Percentiles rank a stretch among this genome's conserved stretches.
phyloP scores from a whole-genome alignment of 2,797 vertebrate species.

The Acropternis orthonyx region DNA sequence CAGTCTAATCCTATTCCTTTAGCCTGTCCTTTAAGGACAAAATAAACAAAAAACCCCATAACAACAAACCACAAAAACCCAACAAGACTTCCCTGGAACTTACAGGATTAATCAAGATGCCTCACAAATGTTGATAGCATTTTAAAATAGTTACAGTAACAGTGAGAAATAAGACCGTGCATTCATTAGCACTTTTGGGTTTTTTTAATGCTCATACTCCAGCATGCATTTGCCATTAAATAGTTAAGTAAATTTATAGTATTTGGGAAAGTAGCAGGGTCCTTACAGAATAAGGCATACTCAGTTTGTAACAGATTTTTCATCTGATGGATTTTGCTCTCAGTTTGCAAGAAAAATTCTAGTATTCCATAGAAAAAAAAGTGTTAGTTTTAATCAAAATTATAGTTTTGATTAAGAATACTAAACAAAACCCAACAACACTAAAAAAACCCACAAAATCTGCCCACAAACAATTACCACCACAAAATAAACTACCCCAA shows the following conservation, averaged over 20 bases:
- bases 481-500: neutral
- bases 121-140: neutral
- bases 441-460: rapidly evolving
- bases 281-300: neutral
- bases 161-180: neutral
- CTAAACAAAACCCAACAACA: neutral
- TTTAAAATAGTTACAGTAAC: neutral
- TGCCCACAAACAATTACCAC: neutral
- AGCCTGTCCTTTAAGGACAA: neutral
- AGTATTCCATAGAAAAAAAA: neutral
- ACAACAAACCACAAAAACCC: neutral
- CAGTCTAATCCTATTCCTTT: neutral
- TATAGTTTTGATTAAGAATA: neutral
- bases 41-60: neutral
- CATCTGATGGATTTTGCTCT: neutral
- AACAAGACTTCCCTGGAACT: neutral
- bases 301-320: neutral
- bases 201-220: neutral
- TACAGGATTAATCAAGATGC: neutral
- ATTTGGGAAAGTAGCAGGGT: neutral
- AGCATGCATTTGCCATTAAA: neutral
- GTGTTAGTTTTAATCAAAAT: neutral
- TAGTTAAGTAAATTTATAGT: neutral
- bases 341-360: neutral
- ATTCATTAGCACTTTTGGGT: neutral